phyloP scores from a whole-genome alignment of 2,797 vertebrate species.

The Lindbergichthys nudifrons region DNA sequence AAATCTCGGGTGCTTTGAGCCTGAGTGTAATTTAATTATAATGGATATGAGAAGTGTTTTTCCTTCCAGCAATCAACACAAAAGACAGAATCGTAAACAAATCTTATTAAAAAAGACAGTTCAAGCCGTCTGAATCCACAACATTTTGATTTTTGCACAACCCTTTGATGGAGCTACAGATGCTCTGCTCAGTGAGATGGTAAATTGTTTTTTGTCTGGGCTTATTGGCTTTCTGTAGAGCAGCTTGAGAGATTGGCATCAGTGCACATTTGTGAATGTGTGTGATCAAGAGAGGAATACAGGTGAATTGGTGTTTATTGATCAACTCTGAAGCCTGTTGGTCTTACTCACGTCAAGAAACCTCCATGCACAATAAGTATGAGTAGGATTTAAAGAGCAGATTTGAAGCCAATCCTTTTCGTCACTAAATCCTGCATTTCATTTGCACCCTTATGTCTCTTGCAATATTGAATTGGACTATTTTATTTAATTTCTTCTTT shows the following conservation, averaged over 20 bases:
- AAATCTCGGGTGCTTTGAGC: not conserved
- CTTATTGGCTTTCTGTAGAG: not conserved
- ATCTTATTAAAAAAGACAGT: not conserved
- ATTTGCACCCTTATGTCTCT: too few species aligned
- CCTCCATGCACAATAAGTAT: too few species aligned
- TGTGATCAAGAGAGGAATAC: too few species aligned
- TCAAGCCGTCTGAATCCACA: not conserved
- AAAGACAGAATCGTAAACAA: too few species aligned
- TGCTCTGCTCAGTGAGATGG: not conserved
- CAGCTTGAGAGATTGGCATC: not conserved
- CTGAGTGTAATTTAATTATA: not conserved
- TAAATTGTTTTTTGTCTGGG: not conserved
- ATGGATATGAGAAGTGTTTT: not conserved
- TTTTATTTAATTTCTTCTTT: too few species aligned
- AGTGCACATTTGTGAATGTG: too few species aligned
- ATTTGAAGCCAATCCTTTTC: not conserved
- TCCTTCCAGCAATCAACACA: not conserved
- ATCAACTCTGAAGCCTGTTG: too few species aligned
- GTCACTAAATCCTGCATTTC: too few species aligned
- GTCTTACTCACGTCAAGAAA: too few species aligned
- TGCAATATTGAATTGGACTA: too few species aligned
- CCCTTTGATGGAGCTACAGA: not conserved
- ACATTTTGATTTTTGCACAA: not conserved
- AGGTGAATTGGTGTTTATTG: too few species aligned
- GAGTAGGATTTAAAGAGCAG: not conserved